phyloP scores from a whole-genome alignment of 2,113 vertebrate genomes.

The Bucco capensis region DNA sequence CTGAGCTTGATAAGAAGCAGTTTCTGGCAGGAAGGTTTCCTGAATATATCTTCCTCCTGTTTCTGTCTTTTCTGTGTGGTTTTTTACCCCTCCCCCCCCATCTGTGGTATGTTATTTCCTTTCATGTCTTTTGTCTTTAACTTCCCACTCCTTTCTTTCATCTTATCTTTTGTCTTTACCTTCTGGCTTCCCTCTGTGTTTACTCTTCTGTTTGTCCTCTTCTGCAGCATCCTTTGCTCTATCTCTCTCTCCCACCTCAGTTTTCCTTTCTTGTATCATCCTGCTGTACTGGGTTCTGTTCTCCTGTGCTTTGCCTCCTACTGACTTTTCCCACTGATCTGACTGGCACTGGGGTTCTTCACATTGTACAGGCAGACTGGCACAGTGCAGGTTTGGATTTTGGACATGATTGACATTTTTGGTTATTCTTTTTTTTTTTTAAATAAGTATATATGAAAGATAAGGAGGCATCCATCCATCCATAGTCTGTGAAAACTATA shows the following conservation, averaged over 20 bases:
- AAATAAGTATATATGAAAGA: background rate
- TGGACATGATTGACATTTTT: rapidly evolving
- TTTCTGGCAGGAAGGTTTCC: background rate
- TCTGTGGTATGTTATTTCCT: background rate
- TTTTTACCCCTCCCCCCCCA: background rate
- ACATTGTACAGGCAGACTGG: background rate
- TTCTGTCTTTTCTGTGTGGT: background rate
- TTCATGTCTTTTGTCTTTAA: background rate
- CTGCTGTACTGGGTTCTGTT: background rate
- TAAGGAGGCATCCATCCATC: background rate
- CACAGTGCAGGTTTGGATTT: background rate
- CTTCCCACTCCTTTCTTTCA: background rate
- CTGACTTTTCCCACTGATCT: background rate
- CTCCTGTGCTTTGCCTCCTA: background rate
- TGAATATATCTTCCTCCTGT: background rate
- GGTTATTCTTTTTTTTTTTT: background rate
- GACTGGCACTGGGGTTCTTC: background rate
- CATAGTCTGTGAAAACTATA: background rate
- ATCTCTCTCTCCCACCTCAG: background rate
- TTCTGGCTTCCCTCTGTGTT: slow-evolving; percentile 1
- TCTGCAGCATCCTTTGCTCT: background rate
- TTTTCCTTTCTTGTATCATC: background rate
- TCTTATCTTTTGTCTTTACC: background rate
- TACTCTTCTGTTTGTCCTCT: background rate
- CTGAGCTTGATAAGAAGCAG: background rate